A percentile compares a stretch with the other conserved stretches of the same genome.
Conservation (phyloP, 2,113 vertebrate species). For the Crotalus tigris region DNA sequence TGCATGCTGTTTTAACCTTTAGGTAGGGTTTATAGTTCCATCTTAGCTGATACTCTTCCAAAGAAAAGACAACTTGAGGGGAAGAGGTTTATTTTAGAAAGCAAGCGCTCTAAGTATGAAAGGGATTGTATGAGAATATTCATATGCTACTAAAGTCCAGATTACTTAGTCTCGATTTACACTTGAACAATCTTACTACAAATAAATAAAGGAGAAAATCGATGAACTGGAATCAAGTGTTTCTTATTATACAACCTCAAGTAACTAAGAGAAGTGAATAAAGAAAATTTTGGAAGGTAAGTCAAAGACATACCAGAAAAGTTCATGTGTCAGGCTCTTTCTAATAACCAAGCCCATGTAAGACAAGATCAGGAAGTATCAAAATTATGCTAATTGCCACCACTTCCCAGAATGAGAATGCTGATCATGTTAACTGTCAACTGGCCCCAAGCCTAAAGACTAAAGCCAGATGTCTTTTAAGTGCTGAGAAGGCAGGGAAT, state of each 20-base stretch:
- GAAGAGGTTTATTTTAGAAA: background rate
- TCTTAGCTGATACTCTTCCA: background rate
- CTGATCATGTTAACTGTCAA: background rate
- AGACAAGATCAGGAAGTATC: background rate
- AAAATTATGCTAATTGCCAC: background rate
- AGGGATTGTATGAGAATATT: background rate
- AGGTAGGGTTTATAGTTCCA: slow-evolving; percentile 44
- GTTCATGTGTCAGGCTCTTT: background rate
- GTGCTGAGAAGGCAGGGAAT: background rate
- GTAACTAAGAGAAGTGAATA: background rate
- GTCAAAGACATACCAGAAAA: background rate
- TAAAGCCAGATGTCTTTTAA: background rate
- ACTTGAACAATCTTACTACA: background rate
- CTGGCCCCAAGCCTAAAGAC: background rate
- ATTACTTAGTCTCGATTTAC: background rate
- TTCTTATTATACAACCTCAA: background rate
- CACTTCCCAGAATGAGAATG: background rate
- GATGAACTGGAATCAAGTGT: background rate
- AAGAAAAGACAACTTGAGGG: background rate
- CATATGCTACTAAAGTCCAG: background rate
- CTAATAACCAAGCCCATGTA: background rate
- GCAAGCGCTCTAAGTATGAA: background rate
- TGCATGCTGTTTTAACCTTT: slow-evolving; percentile 40
- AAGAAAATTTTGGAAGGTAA: background rate
- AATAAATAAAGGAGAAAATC: background rate